phyloP scores from a whole-genome alignment of 2,113 vertebrate genomes.

The Danio rerio region DNA sequence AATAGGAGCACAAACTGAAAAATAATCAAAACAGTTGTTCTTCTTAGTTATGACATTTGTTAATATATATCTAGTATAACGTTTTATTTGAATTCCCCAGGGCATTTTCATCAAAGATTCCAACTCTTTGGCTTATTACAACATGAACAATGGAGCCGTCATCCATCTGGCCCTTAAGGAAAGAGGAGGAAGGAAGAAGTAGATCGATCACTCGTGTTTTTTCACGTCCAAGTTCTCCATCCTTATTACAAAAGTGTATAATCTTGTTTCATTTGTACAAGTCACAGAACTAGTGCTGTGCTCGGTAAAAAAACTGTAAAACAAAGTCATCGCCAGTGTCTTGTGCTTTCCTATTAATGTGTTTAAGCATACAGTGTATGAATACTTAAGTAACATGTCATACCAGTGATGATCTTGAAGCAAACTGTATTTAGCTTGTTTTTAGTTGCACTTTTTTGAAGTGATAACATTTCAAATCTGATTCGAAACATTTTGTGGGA shows the following conservation, averaged over 20 bases:
- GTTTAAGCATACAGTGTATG: background rate
- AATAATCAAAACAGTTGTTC: too few species aligned
- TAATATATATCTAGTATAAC: too few species aligned
- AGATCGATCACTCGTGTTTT: background rate
- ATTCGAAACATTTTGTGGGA: background rate
- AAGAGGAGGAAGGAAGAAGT: constrained; percentile 98
- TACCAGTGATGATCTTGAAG: background rate
- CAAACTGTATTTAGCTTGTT: background rate
- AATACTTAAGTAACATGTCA: background rate
- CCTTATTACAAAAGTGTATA: background rate
- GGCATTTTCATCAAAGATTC: constrained; percentile 99
- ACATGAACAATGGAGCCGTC: constrained; percentile 91
- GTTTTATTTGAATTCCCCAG: constrained; percentile 71
- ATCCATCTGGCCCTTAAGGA: constrained; percentile 98
- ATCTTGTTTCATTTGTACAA: constrained; percentile 8
- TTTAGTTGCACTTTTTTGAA: constrained; percentile 7
- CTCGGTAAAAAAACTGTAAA: background rate
- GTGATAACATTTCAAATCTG: background rate
- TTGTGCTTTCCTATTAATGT: too few species aligned
- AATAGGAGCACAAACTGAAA: too few species aligned
- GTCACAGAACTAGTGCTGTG: background rate
- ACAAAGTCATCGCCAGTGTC: background rate
- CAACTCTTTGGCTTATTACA: constrained; percentile 98
- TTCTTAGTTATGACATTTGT: background rate
- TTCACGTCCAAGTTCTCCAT: background rate